Evolutionary conservation across 2,113 vertebrate genomes (phyloP).

Genomic region (Orthonyx spaldingii): DNA sequence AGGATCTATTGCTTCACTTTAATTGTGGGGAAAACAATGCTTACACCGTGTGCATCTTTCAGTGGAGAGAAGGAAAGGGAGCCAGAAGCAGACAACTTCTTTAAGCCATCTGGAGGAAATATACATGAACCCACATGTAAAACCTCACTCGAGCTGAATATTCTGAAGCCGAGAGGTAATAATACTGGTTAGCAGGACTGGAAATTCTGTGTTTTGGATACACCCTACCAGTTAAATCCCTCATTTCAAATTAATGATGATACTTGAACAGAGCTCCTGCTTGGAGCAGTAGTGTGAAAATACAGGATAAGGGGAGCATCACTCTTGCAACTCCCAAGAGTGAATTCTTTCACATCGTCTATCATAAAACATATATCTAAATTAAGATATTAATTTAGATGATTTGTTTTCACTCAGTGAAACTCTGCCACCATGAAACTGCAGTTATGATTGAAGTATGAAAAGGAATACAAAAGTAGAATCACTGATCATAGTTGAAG

Average conservation of each 20-base stretch:
- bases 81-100: not conserved
- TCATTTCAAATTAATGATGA: not conserved
- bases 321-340: not conserved
- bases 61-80: not conserved
- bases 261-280: not conserved
- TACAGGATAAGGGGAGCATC: not conserved
- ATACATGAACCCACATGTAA: not conserved
- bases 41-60: not conserved
- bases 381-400: not conserved
- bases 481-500: not conserved
- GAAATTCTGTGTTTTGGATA: not conserved
- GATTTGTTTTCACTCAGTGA: not conserved
- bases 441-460: not conserved
- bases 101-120: not conserved
- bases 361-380: not conserved
- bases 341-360: not conserved
- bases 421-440: not conserved
- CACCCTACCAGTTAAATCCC: not conserved
- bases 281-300: not conserved
- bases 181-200: not conserved
- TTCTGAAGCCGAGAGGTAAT: not conserved
- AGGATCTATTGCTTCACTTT: not conserved
- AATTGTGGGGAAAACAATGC: not conserved
- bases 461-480: not conserved
- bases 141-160: accelerated